Conservation (phyloP, 1,140 invertebrate genomes). For the Bombus picipes region DNA sequence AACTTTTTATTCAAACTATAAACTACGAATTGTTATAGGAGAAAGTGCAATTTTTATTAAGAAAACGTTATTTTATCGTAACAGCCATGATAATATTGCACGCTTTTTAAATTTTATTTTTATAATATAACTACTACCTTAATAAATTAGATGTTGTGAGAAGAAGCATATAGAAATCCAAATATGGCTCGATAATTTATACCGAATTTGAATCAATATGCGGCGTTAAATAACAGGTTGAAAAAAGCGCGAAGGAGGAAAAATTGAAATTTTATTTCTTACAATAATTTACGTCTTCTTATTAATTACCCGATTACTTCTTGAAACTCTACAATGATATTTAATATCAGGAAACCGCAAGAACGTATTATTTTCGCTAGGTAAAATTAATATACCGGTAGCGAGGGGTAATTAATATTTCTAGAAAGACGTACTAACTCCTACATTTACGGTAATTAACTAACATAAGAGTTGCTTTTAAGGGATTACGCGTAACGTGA, state of each 20-base stretch:
- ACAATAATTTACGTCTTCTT: neutral
- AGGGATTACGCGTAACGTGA: slow-evolving; percentile 4
- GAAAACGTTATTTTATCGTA: neutral
- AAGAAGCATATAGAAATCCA: too few species aligned
- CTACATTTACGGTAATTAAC: slow-evolving; percentile 13
- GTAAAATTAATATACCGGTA: neutral
- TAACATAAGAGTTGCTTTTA: slow-evolving; percentile 14
- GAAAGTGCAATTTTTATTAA: neutral
- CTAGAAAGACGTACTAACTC: neutral
- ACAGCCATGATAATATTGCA: too few species aligned
- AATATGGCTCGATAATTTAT: neutral
- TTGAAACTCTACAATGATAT: neutral
- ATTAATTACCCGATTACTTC: neutral
- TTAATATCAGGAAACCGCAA: neutral
- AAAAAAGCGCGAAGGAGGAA: neutral
- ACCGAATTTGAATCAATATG: slow-evolving; percentile 1
- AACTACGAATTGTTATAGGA: neutral
- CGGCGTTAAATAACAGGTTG: neutral
- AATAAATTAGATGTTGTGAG: neutral
- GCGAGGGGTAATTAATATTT: slow-evolving; percentile 18
- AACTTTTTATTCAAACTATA: neutral
- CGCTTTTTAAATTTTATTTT: neutral
- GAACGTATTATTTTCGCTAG: neutral
- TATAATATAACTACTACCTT: neutral
- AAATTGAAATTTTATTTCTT: neutral